Evolutionary conservation across 2,888 invertebrate species (phyloP).

Genomic region (Acrobasis consociella): DNA sequence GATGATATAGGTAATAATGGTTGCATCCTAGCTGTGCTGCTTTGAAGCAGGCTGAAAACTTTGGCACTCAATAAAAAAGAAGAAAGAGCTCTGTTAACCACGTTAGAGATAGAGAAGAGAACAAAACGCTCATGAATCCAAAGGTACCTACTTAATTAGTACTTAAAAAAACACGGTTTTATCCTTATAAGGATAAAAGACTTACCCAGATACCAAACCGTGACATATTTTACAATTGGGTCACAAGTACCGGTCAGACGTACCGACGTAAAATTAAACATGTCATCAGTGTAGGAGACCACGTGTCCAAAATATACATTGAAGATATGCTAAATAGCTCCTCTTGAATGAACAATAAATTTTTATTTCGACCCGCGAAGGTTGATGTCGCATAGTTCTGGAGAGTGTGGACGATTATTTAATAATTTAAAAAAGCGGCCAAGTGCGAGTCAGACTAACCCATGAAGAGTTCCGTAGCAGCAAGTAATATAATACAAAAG

Average conservation of each 20-base stretch:
- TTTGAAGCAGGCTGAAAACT: too few species aligned
- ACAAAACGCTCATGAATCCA: too few species aligned
- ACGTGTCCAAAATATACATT: constrained; percentile 27
- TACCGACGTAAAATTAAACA: background rate
- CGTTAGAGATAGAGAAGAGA: too few species aligned
- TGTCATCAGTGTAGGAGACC: constrained; percentile 13
- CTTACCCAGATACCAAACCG: background rate
- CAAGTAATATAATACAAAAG: too few species aligned
- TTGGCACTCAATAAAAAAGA: too few species aligned
- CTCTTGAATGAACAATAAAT: constrained; percentile 23
- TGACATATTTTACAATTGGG: background rate
- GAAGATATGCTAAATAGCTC: constrained; percentile 28
- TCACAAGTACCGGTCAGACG: background rate
- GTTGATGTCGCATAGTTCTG: constrained; percentile 16
- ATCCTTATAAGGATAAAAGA: background rate
- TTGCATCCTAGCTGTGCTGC: too few species aligned
- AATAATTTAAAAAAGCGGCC: background rate
- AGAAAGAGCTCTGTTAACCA: too few species aligned
- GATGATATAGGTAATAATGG: too few species aligned
- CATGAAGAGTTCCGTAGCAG: too few species aligned
- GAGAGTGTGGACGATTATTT: background rate
- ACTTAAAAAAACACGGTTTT: too few species aligned
- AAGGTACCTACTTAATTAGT: too few species aligned
- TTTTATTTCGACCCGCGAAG: constrained; percentile 30
- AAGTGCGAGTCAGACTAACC: too few species aligned